These are phyloP conservation scores for Drosophila tropicalis DNA, from an alignment of 1,140 invertebrate species.

Conservation along the genomic window DNA sequence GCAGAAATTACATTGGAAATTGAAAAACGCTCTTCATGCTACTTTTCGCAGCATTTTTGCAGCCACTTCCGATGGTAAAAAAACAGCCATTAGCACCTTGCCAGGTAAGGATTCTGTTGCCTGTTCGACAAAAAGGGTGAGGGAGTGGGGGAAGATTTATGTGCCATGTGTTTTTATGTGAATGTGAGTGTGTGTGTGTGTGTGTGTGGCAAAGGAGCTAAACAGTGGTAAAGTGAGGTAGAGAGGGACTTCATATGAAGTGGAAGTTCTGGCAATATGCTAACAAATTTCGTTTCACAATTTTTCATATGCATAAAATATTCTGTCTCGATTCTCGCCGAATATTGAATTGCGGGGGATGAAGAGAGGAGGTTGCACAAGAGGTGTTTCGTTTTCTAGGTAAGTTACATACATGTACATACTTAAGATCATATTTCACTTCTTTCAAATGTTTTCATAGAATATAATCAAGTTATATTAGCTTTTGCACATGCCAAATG, in stretches of 20 bases:
- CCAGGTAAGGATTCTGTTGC: conserved; percentile 32
- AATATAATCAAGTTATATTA: too few relatives aligned
- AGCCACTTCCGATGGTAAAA: conserved; percentile 49
- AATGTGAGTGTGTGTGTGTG: neutral
- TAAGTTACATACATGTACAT: neutral
- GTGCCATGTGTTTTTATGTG: conserved; percentile 60
- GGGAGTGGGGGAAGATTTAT: conserved; percentile 55
- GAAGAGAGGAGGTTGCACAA: neutral
- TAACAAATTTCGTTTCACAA: conserved; percentile 49
- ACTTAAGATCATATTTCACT: conserved; percentile 43
- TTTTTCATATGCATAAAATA: conserved; percentile 30
- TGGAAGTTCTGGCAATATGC: conserved; percentile 39
- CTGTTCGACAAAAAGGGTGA: neutral
- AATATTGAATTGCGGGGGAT: neutral
- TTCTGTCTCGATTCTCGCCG: neutral
- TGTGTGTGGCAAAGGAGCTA: neutral
- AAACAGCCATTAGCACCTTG: conserved; percentile 73
- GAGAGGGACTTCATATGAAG: neutral
- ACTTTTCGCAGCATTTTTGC: conserved; percentile 36
- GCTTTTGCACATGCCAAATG: too few relatives aligned
- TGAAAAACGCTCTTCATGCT: conserved; percentile 56
- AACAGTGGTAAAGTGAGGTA: neutral
- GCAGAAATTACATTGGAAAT: conserved; percentile 76
- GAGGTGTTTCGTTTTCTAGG: neutral
- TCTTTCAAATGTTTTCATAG: neutral